Percentiles rank a stretch among this genome's conserved stretches.
Conservation (phyloP, 2,797 vertebrate species). For the Poeciliopsis paucimaculata region DNA sequence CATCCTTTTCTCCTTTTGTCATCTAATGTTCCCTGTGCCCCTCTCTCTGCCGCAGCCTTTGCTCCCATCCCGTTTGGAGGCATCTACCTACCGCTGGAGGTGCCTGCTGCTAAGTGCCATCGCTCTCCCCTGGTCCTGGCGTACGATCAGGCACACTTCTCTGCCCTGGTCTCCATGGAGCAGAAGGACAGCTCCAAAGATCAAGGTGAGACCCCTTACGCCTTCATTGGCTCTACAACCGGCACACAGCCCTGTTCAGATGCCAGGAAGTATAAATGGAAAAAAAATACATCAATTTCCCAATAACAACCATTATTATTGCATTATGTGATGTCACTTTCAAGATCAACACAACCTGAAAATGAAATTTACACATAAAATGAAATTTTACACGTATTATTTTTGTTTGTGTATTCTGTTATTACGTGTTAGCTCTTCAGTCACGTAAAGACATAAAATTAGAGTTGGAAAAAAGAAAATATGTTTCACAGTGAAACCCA, state of each 20-base stretch:
- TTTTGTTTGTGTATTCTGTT: too few relatives aligned
- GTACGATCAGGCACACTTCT: conserved; percentile 97
- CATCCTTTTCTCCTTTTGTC: neutral
- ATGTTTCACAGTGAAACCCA: too few relatives aligned
- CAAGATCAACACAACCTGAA: too few relatives aligned
- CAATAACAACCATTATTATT: too few relatives aligned
- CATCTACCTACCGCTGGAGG: conserved; percentile 95
- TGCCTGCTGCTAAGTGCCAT: conserved; percentile 91
- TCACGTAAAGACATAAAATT: too few relatives aligned
- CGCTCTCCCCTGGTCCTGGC: conserved; percentile 93
- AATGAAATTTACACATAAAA: too few relatives aligned
- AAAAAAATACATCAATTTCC: neutral
- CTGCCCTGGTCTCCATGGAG: conserved; percentile 97
- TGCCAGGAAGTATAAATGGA: neutral
- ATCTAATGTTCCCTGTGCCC: neutral
- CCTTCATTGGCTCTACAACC: neutral
- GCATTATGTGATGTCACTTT: too few relatives aligned
- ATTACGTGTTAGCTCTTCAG: too few relatives aligned
- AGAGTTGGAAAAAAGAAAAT: too few relatives aligned
- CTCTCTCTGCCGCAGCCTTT: conserved; percentile 81
- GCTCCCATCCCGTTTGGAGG: conserved; percentile 98
- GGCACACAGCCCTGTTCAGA: neutral
- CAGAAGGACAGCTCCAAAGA: conserved; percentile 91
- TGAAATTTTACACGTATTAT: too few relatives aligned
- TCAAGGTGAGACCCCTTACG: conserved; percentile 82